Base-by-base conservation (phyloP, 2,888 invertebrate species). In the Pristionchus fissidentatus region DNA sequence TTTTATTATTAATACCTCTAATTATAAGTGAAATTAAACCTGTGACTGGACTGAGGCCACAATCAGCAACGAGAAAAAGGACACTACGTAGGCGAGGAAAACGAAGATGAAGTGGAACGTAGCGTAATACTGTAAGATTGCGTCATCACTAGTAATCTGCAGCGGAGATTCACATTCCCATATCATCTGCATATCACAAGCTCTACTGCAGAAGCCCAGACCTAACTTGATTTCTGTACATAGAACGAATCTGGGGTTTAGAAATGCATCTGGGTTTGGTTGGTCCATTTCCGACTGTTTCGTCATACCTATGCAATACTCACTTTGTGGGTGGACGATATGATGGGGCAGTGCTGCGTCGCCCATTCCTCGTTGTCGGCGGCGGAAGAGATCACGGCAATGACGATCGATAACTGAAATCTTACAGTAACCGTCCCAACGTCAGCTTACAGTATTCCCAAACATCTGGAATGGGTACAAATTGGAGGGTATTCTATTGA, bases 91-190 rank as follows among this genome's bases (percentile, higher is more conserved):
- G n/a, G 78, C 78, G 55, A 78, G 55, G 38, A 32, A 78, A n/a
- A 55, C 38, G 78, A 55, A 49, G 55, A 78, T 35, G 78, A 78
- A 78, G 78, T 78, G 78, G 78, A 78, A 78, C 35, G 78, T 78
- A 22, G 78, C 29, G 78, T 78, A 78, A 55, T 26, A 49, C 78
- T 78, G 78, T 2, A 78, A 78, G 35, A 15, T 15, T 70, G 32
- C 13, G 13, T 62, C 8, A n/a, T n/a, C 5, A 62, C 3, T 5
- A 62, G 62, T 29, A n/a, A n/a, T 49, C 49, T 49, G 19, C 49
- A 19, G 10, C 10, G 52, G 10, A 49, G 52, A 49, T 10, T n/a
- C n/a, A n/a, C n/a, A n/a, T n/a, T n/a, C n/a, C n/a, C n/a, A n/a
- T n/a, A n/a, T n/a, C n/a, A n/a, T n/a, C n/a, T n/a, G n/a, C n/a